phyloP scores from a whole-genome alignment of 2,113 vertebrate species.

The Neodon shergylaensis region DNA sequence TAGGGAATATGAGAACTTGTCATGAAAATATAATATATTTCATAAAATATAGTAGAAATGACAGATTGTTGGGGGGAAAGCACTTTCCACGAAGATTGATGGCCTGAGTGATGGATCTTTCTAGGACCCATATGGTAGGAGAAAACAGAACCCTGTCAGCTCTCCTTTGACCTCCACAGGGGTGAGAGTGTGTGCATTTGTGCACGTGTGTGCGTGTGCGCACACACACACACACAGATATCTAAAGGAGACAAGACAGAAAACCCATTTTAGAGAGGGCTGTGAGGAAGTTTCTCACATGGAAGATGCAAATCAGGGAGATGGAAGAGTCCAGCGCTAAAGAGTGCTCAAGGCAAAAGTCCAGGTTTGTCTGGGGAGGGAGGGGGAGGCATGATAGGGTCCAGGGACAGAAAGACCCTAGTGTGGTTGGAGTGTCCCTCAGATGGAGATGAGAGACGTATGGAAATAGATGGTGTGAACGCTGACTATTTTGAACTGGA shows the following conservation, averaged over 20 bases:
- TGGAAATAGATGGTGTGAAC: not conserved
- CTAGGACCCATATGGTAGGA: not conserved
- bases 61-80: not conserved
- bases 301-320: not conserved
- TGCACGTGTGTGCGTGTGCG: accelerated
- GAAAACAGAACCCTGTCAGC: too few relatives aligned
- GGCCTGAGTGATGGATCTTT: not conserved
- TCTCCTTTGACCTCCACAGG: not conserved
- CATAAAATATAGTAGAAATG: not conserved
- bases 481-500: not conserved
- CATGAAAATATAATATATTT: not conserved
- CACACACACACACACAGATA: not conserved
- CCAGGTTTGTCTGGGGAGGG: not conserved
- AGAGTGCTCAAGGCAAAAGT: not conserved
- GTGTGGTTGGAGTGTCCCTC: not conserved
- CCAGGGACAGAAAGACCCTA: not conserved
- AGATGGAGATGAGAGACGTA: not conserved
- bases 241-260: not conserved
- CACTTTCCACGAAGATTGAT: not conserved
- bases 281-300: not conserved
- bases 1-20: not conserved
- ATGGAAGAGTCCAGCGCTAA: not conserved
- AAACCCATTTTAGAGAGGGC: not conserved
- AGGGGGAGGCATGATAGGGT: not conserved
- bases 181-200: too few relatives aligned